A percentile compares a stretch with the other conserved stretches of the same genome.
Conservation (phyloP, 1,140 invertebrate species). For the Drosophila aff. region DNA sequence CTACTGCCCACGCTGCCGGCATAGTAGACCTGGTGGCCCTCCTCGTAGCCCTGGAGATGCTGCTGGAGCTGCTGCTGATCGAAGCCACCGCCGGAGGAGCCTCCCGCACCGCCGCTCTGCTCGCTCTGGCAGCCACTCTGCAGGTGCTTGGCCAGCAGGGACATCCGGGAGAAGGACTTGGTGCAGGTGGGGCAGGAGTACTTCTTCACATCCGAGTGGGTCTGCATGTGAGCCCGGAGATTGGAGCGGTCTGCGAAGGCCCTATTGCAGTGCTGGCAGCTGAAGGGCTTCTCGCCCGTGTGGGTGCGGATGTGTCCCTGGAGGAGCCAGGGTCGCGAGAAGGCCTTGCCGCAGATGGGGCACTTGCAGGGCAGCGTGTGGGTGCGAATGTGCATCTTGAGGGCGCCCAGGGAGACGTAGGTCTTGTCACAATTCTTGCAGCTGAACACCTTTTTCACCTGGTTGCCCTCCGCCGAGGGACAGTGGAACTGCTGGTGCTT, state of each 20-base stretch:
- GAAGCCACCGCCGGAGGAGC: slow-evolving; percentile 35
- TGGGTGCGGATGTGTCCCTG: slow-evolving; percentile 98
- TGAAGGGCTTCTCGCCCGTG: slow-evolving; percentile 98
- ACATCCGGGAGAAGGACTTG: slow-evolving; percentile 99
- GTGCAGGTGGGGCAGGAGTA: slow-evolving; percentile 96
- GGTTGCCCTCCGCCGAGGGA: slow-evolving; percentile 91
- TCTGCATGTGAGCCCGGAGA: slow-evolving; percentile 97
- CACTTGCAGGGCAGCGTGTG: slow-evolving; percentile 99
- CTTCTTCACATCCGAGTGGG: slow-evolving; percentile 98
- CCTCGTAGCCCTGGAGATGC: slow-evolving; percentile 68
- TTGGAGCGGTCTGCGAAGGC: slow-evolving; percentile 99
- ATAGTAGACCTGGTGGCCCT: slow-evolving; percentile 62
- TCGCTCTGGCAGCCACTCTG: slow-evolving; percentile 92
- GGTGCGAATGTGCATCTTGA: slow-evolving; percentile 99
- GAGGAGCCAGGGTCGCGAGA: slow-evolving; percentile 97
- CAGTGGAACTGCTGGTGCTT: slow-evolving; percentile 99
- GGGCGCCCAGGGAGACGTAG: slow-evolving; percentile 96
- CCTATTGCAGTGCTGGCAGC: slow-evolving; percentile 96
- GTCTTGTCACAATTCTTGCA: slow-evolving; percentile 99
- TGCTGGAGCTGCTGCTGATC: slow-evolving; percentile 74
- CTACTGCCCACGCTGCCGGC: slow-evolving; percentile 77
- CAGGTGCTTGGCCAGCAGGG: slow-evolving; percentile 95
- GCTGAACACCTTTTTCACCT: slow-evolving; percentile 95
- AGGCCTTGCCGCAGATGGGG: slow-evolving; percentile 97
- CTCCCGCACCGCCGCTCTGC: slow-evolving; percentile 3